Conservation (phyloP, 2,888 invertebrate species). For the Teleiodes luculella region DNA sequence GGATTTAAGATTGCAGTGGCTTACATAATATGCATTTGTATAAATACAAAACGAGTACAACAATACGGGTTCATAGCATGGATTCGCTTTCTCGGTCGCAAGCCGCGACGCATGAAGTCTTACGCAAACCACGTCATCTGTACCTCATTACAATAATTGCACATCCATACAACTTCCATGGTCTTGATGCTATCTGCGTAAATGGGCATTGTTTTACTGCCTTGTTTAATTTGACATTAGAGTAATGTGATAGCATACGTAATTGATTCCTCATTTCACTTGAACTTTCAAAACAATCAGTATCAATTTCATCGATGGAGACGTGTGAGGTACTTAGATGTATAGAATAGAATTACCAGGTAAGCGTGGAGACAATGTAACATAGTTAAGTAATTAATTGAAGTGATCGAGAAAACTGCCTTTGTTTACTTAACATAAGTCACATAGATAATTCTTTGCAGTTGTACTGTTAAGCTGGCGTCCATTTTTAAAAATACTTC, state of each 20-base stretch:
- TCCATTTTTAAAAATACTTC: too few relatives aligned
- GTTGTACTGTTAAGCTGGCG: too few relatives aligned
- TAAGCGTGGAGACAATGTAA: constrained; percentile 6
- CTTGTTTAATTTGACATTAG: background rate
- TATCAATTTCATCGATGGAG: constrained; percentile 1
- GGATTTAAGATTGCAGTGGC: constrained; percentile 19
- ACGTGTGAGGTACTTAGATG: background rate
- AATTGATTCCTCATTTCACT: constrained; percentile 5
- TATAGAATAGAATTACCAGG: background rate
- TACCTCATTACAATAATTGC: constrained; percentile 25
- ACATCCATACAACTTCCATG: constrained; percentile 26
- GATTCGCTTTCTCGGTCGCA: constrained; percentile 48
- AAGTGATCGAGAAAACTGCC: constrained; percentile 1
- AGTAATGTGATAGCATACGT: too few relatives aligned
- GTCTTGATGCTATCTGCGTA: background rate
- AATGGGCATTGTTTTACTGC: constrained; percentile 3
- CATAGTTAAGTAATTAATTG: constrained; percentile 9
- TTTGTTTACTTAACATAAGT: constrained; percentile 11
- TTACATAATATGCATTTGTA: constrained; percentile 20
- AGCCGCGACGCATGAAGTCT: constrained; percentile 38
- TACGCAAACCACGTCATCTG: constrained; percentile 39
- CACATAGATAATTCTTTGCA: constrained; percentile 4
- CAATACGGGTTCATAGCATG: constrained; percentile 14
- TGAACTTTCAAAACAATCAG: background rate
- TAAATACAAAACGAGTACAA: constrained; percentile 26